Base-by-base conservation (phyloP, 2,113 vertebrate species). In the Callipepla squamata region DNA sequence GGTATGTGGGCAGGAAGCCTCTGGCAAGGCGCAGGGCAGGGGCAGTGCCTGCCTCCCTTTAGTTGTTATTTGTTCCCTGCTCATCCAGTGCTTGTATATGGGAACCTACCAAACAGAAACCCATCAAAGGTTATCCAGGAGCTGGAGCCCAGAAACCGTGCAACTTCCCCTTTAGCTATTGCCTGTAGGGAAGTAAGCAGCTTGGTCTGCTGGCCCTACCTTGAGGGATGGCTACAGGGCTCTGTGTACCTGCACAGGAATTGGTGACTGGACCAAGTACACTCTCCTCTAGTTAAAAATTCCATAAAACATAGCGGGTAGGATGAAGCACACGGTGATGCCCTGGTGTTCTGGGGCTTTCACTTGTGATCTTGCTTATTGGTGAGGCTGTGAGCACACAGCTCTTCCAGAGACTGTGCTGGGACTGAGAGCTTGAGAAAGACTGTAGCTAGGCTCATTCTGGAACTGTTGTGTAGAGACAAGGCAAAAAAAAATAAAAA, bases 171-270 rank as follows among this genome's bases (percentile, higher is more conserved):
- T 20, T 20, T 40, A 4, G n/a, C 2, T 38, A 51, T 55, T 26
- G 18, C 13, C 32, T 4, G 7, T 11, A 8, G 18, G 48, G 48
- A 13, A 22, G 2, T 0, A 2, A 20, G 26, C 14, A 7, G 36
- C 0, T 0, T 1, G 1, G 69, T 2, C 16, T 5, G 11, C 40
- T 61, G 40, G 2, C 58, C 34, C 21, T 13, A 2, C 14, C 13
- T 17, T 7, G 25, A 30, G 57, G 38, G 50, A 53, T 53, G 38
- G 50, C 59, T 59, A 20, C 19, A 40, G 40, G 70, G 38, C 65
- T 72, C 57, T 26, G 65, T 0, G 1, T 20, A 16, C 40, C 42
- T 0, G 0, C 14, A 2, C 9, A 7, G 2, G 26, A 17, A 55
- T 38, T 28, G 28, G n/a, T 48, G 61, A 53, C 36, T 50, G n/a